These are phyloP conservation scores for Hemicrepidius hirtus DNA, from an alignment of 2,888 invertebrate genomes.

Conservation along the genomic window DNA sequence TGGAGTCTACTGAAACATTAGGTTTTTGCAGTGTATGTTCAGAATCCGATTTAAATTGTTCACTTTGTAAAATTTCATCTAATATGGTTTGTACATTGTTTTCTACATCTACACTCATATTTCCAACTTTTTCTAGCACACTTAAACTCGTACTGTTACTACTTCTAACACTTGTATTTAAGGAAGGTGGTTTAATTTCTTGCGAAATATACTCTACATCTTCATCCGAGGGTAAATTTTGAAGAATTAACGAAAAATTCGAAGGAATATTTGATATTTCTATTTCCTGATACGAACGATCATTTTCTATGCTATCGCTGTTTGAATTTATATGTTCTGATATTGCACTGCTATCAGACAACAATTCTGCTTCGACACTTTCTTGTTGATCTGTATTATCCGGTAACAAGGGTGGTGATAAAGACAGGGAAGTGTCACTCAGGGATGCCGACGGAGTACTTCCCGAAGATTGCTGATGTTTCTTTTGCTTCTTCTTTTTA, in stretches of 20 bases:
- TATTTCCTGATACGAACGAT: slow-evolving; percentile 70
- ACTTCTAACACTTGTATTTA: slow-evolving; percentile 60
- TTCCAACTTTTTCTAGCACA: slow-evolving; percentile 56
- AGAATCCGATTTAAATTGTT: slow-evolving; percentile 62
- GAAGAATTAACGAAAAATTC: slow-evolving; percentile 55
- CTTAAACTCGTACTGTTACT: slow-evolving; percentile 60
- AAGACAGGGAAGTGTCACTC: slow-evolving; percentile 54
- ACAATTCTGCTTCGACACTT: neutral
- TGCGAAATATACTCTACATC: slow-evolving; percentile 59
- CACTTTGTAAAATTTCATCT: slow-evolving; percentile 67
- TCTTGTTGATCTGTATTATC: slow-evolving; percentile 41
- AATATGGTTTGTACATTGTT: slow-evolving; percentile 65
- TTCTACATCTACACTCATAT: slow-evolving; percentile 52
- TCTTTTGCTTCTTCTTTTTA: slow-evolving; percentile 51
- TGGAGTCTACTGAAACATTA: slow-evolving; percentile 59
- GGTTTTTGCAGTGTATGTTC: slow-evolving; percentile 49
- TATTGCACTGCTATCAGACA: slow-evolving; percentile 51
- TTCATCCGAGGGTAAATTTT: slow-evolving; percentile 52
- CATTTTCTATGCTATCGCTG: slow-evolving; percentile 67
- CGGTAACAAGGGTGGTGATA: slow-evolving; percentile 54
- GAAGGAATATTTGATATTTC: slow-evolving; percentile 64
- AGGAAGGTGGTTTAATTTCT: slow-evolving; percentile 60
- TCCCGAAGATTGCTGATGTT: slow-evolving; percentile 27
- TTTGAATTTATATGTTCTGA: slow-evolving; percentile 56
- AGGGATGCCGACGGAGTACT: slow-evolving; percentile 44